Base-by-base conservation (phyloP, 30 jellyfish, hydroid and myxozoan species). In the Cassiopea andromeda region DNA sequence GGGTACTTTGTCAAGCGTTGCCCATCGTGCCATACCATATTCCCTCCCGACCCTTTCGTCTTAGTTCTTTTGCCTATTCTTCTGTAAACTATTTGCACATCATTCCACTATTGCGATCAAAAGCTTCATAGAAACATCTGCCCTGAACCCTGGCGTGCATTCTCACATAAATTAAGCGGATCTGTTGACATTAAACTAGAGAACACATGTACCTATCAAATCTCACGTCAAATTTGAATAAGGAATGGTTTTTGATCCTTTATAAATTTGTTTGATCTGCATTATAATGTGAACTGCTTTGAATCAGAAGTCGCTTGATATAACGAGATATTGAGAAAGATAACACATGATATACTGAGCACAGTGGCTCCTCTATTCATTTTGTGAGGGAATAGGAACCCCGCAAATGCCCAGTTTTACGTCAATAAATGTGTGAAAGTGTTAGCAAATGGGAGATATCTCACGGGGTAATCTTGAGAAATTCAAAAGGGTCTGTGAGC, bases 121-220 rank as follows among this genome's bases (percentile, higher is more conserved):
- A 13, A 72, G 19, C 12, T 2, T 13, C 27, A 7, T 72, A 27
- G 46, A 46, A 75, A 46, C 83, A 75, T 10, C 83, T 75, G 83
- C 68, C 61, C 83, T 16, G 67, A 7, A 75, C 7, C 64, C 64
- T 46, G 45, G 68, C 44, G 83, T 46, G 67, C 1, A 7, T 75
- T 75, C 83, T 46, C 83, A 75, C 83, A 75, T 75, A 75, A 38
- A 75, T 75, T 46, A 75, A 45, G 67, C 64, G 13, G 68, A 44
- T 49, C 67, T 38, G 60, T 14, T 61, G 19, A 61, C 2, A 61
- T 3, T 61, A 61, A 61, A 4, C 43, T 8, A 61, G 43, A 17
- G 43, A 61, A 61, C 73, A 61, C 73, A 61, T 61, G 73, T 14
- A 61, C 43, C 73, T 3, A 8, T 61, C 43, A 61, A 61, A 61